A percentile compares a stretch with the other conserved stretches of the same genome.
Conservation (phyloP, 2,888 invertebrate genomes). For the Drosophila algonquin region DNA sequence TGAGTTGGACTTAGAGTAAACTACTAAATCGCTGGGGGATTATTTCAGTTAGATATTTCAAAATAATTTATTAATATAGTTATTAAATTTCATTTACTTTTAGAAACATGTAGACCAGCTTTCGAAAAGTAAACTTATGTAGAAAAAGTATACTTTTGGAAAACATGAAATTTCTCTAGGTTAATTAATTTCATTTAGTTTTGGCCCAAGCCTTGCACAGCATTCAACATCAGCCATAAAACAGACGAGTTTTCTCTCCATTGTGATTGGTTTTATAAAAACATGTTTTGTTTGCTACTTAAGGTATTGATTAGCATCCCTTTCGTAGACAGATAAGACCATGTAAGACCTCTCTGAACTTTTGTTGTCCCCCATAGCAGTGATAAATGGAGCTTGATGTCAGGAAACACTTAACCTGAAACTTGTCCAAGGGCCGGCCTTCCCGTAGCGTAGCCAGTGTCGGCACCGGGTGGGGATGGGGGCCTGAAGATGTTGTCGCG, state of each 20-base stretch:
- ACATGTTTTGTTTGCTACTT: not conserved
- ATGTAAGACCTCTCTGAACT: conserved; percentile 50
- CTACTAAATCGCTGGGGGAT: no score
- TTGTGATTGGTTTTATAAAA: not conserved
- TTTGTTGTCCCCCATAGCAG: conserved; percentile 35
- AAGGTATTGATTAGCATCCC: conserved; percentile 41
- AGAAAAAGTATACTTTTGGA: no score
- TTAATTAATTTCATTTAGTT: no score
- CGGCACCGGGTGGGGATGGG: conserved; percentile 10
- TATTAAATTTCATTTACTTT: no score
- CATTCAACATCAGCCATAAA: not conserved
- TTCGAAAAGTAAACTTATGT: no score
- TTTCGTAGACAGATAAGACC: not conserved
- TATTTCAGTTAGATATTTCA: no score
- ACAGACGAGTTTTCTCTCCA: not conserved
- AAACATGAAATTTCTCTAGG: no score
- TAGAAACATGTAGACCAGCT: no score
- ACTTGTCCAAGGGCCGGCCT: conserved; percentile 17
- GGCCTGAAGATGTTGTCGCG: conserved; percentile 44
- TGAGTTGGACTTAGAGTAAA: no score
- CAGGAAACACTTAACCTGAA: conserved; percentile 56
- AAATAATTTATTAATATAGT: no score
- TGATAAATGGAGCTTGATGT: conserved; percentile 64
- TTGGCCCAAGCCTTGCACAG: not conserved
- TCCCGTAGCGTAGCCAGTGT: not conserved